Percentiles rank a stretch among this genome's conserved stretches.
phyloP scores from a whole-genome alignment of 1,140 invertebrate species.

The Gonatopus flavifemur region DNA sequence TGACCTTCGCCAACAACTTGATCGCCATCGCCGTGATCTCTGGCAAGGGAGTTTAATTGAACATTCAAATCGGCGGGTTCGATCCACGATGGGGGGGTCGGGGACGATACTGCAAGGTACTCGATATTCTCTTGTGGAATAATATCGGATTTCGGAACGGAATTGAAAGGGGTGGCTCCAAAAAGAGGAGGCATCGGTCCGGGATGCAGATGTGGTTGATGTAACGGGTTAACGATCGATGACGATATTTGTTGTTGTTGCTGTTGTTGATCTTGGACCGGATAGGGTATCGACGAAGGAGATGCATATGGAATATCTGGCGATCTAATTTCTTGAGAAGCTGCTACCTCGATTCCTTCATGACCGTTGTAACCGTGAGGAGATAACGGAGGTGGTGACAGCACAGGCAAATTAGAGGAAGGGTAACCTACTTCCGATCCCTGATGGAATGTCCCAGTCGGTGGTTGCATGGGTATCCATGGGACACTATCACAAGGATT shows the following conservation, averaged over 20 bases:
- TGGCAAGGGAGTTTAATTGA: background rate
- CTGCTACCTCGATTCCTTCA: constrained; percentile 12
- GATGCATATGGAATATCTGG: constrained; percentile 23
- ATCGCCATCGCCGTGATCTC: background rate
- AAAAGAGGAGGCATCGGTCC: constrained; percentile 39
- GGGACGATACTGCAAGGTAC: background rate
- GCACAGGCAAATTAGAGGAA: background rate
- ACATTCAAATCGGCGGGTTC: constrained; percentile 17
- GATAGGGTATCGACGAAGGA: background rate
- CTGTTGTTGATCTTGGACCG: background rate
- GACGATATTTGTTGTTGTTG: too few relatives aligned
- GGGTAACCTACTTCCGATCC: background rate
- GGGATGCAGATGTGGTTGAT: constrained; percentile 32
- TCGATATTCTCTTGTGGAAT: background rate
- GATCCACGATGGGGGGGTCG: background rate
- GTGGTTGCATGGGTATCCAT: constrained; percentile 75
- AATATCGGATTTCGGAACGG: background rate
- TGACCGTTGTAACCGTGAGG: too few relatives aligned
- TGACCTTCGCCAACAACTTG: too few relatives aligned
- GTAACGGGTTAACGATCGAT: constrained; percentile 12
- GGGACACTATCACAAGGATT: constrained; percentile 75
- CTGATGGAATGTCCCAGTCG: too few relatives aligned
- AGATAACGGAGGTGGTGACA: background rate
- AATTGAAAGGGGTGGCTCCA: constrained; percentile 28
- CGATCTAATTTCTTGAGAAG: constrained; percentile 26